Evolutionary conservation across 2,797 vertebrate genomes (phyloP), one percentile per base, ranked within the genome.

Genomic region (Varecia variegata): DNA sequence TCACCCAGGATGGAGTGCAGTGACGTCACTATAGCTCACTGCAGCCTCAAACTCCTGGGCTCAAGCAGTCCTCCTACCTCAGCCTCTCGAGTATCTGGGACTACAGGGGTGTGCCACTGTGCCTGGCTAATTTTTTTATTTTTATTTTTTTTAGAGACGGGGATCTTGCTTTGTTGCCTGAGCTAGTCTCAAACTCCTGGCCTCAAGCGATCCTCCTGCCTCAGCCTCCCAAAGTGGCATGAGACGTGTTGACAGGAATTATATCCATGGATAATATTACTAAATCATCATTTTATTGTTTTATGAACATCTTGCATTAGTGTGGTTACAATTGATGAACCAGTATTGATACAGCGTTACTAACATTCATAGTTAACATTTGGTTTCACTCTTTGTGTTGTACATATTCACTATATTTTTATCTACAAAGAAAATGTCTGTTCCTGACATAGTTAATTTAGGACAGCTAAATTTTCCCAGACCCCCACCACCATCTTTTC

Each of bases 241-340:
- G 47, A n/a, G 14, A 77, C 17, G 6, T 47, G 14, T 56, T 56
- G 43, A 10, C 20, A 30, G 54, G 56, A 11, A 27, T 47, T 40
- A 10, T 4, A 3, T 56, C 62, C 11, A 5, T 25, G 35, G 40
- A 30, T 20, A 21, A 13, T 9, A 32, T 27, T 21, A 67, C 17
- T 6, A 50, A 47, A 9, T 18, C 38, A 6, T 21, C 58, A 15
- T 65, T 18, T 5, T 7, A 5, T 17, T 23, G 13, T 67, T 54
- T 20, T 47, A 0, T 2, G 18, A 56, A 10, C 47, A 0, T 58
- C 17, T 30, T 13, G 32, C 23, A 13, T 2, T n/a, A 11, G 9
- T 23, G 8, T 11, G 6, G 38, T 73, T 14, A 12, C 5, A 9
- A 4, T 12, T 23, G 65, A 32, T 58, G n/a, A 76, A 38, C 32